phyloP scores from a whole-genome alignment of 2,888 invertebrate genomes.

The Epinotia brunnichana region DNA sequence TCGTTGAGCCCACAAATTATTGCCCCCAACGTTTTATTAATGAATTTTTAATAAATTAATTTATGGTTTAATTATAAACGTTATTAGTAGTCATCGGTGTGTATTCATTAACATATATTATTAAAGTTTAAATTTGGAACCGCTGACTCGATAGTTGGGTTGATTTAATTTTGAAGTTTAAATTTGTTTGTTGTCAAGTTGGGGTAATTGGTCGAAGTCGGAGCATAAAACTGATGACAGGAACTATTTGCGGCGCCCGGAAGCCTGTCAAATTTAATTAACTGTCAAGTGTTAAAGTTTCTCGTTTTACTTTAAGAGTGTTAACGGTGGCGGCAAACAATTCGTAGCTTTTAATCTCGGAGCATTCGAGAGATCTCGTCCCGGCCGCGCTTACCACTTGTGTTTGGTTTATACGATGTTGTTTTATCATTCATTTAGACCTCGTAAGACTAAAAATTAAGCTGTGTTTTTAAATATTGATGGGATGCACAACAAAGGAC shows the following conservation, averaged over 20 bases:
- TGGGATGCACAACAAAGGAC: background rate
- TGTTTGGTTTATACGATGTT: slow-evolving; percentile 11
- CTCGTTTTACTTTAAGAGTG: slow-evolving; percentile 40
- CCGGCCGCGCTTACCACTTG: background rate
- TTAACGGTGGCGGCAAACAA: slow-evolving; percentile 30
- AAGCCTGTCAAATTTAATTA: slow-evolving; percentile 43
- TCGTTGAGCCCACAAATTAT: slow-evolving; percentile 60
- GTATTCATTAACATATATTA: slow-evolving; percentile 56
- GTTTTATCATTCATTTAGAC: slow-evolving; percentile 9
- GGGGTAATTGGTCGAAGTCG: slow-evolving; percentile 25
- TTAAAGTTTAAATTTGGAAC: slow-evolving; percentile 26
- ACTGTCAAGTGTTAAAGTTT: slow-evolving; percentile 41
- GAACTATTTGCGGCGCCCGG: slow-evolving; percentile 40
- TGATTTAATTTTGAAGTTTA: slow-evolving; percentile 39
- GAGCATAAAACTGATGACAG: slow-evolving; percentile 35
- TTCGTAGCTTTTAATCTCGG: slow-evolving; percentile 7
- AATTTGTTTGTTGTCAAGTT: slow-evolving; percentile 27
- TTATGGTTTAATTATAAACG: slow-evolving; percentile 73
- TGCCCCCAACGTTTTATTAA: slow-evolving; percentile 62
- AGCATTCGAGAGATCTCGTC: slow-evolving; percentile 11
- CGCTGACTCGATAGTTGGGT: slow-evolving; percentile 30
- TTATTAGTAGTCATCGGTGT: slow-evolving; percentile 71
- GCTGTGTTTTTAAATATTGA: background rate
- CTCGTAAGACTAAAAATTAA: background rate
- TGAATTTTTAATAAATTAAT: slow-evolving; percentile 80